These are phyloP conservation scores for Automeris io DNA, from an alignment of 2,888 invertebrate species.

Conservation along the genomic window DNA sequence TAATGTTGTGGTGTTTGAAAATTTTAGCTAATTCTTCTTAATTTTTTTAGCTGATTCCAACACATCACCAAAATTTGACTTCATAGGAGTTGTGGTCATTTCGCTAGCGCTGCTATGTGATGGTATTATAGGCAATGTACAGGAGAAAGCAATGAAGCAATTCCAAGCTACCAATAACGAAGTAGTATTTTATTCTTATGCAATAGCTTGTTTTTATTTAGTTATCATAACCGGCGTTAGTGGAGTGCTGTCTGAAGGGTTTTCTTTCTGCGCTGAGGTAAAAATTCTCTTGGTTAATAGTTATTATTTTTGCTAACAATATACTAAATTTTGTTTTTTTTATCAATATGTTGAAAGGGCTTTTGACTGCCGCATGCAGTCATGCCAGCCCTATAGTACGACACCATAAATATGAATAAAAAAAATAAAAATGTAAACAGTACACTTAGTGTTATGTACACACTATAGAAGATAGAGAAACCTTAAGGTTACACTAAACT, in stretches of 20 bases:
- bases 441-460: too few species aligned
- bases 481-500: too few species aligned
- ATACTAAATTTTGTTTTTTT: not conserved
- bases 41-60: slow-evolving; percentile 87
- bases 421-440: too few species aligned
- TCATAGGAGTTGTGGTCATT: slow-evolving; percentile 84
- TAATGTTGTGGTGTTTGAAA: too few species aligned
- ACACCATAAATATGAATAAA: too few species aligned
- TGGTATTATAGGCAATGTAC: slow-evolving; percentile 97
- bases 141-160: slow-evolving; percentile 95
- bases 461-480: too few species aligned
- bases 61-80: slow-evolving; percentile 84
- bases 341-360: too few species aligned
- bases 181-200: slow-evolving; percentile 94
- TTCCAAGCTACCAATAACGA: slow-evolving; percentile 91
- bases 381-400: too few species aligned
- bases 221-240: slow-evolving; percentile 82
- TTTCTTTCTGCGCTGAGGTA: slow-evolving; percentile 87
- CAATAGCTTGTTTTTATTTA: slow-evolving; percentile 90
- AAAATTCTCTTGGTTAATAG: not conserved
- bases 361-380: too few species aligned
- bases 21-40: too few species aligned
- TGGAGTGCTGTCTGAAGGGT: slow-evolving; percentile 86
- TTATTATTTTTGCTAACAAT: slow-evolving; percentile 1
- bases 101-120: slow-evolving; percentile 93